phyloP scores from a whole-genome alignment of 2,797 vertebrate species.

The Catamblyrhynchus diadema region DNA sequence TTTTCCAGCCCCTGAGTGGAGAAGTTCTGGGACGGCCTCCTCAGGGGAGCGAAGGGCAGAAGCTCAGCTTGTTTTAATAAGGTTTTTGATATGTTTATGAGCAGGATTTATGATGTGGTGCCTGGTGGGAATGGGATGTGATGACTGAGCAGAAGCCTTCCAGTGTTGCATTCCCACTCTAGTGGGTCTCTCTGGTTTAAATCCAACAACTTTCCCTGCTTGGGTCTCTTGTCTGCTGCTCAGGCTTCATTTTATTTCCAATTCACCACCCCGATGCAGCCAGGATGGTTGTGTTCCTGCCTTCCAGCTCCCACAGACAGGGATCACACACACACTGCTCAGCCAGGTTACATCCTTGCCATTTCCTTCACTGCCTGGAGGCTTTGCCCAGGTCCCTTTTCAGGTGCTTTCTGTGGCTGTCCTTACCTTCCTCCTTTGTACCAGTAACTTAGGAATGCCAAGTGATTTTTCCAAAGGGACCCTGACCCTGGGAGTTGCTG shows the following conservation, averaged over 20 bases:
- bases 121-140: slow-evolving; percentile 47
- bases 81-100: slow-evolving; percentile 52
- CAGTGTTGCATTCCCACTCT: slow-evolving; percentile 12
- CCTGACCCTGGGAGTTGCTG: accelerated
- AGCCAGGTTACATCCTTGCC: background rate
- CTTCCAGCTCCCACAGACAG: background rate
- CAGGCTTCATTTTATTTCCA: slow-evolving; percentile 8
- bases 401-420: background rate
- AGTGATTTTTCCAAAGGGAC: background rate
- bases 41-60: background rate
- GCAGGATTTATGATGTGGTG: slow-evolving; percentile 54
- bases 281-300: background rate
- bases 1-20: background rate
- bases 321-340: background rate
- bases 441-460: background rate
- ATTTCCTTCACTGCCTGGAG: background rate
- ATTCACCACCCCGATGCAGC: background rate
- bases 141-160: slow-evolving; percentile 40
- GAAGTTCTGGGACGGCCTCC: slow-evolving; percentile 15
- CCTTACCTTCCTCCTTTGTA: background rate
- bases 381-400: background rate
- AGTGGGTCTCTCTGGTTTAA: slow-evolving; percentile 16
- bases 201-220: slow-evolving; percentile 14
- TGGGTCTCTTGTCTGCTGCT: slow-evolving; percentile 2
- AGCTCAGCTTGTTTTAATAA: slow-evolving; percentile 62